phyloP scores from a whole-genome alignment of 1,140 invertebrate species.

The Brachionus asplanchnoidis region DNA sequence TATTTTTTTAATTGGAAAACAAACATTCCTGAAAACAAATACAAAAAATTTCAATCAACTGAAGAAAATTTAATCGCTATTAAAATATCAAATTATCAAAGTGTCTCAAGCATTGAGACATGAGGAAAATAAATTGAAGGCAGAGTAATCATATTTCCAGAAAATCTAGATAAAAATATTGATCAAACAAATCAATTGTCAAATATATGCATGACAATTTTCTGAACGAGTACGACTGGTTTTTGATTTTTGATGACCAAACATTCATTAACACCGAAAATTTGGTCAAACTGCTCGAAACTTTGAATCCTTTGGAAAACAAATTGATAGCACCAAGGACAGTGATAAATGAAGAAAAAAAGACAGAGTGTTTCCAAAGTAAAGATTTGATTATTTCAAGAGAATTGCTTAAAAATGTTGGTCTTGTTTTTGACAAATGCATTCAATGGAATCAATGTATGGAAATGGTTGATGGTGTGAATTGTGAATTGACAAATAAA shows the following conservation, averaged over 20 bases:
- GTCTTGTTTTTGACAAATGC: neutral
- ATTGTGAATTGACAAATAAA: neutral
- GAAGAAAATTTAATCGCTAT: too few species aligned
- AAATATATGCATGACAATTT: neutral
- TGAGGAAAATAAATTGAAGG: neutral
- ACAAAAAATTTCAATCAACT: too few species aligned
- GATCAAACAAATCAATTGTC: neutral
- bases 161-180: neutral
- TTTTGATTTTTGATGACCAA: neutral
- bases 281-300: neutral
- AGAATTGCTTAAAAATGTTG: neutral
- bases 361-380: neutral
- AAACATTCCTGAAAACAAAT: too few species aligned
- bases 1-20: too few species aligned
- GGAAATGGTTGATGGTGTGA: neutral
- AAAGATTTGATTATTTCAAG: neutral
- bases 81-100: too few species aligned
- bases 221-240: neutral
- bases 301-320: neutral
- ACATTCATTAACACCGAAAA: neutral
- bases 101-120: too few species aligned
- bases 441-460: neutral
- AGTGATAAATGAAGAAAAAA: neutral
- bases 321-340: neutral
- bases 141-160: neutral